These are phyloP conservation scores for Chloropsis cyanopogon DNA, from an alignment of 2,113 vertebrate genomes.

Conservation along the genomic window DNA sequence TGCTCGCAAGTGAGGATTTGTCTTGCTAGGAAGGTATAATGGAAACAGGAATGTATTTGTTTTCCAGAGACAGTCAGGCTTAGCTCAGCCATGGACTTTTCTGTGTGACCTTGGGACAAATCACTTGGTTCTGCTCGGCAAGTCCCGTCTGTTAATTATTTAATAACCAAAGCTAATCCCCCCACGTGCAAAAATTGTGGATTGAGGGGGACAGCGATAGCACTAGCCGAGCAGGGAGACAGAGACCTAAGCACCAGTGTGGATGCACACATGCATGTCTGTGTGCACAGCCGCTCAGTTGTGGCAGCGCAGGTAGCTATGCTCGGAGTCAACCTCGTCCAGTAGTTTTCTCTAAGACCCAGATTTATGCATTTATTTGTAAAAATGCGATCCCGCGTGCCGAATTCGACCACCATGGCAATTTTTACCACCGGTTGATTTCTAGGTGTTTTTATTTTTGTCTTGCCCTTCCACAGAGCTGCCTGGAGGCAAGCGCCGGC, in stretches of 20 bases:
- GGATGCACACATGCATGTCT: not conserved
- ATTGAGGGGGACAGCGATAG: not conserved
- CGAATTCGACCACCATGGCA: not conserved
- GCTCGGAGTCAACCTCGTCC: not conserved
- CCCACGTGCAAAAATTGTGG: not conserved
- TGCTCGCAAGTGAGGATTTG: not conserved
- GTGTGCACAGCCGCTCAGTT: not conserved
- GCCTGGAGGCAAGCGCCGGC: not conserved
- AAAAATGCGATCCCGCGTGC: not conserved
- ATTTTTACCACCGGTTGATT: not conserved
- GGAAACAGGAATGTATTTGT: not conserved
- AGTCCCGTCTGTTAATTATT: conserved; percentile 7
- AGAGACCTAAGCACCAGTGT: not conserved
- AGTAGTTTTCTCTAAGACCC: not conserved
- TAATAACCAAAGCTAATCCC: not conserved
- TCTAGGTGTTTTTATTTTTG: not conserved
- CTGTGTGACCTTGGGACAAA: conserved; percentile 62
- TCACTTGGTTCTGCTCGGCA: not conserved
- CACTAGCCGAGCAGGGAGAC: not conserved
- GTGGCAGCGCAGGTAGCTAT: not conserved
- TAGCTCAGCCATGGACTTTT: conserved; percentile 14
- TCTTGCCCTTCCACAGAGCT: not conserved
- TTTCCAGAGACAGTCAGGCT: not conserved
- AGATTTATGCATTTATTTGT: not conserved
- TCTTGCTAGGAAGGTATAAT: not conserved